Conservation (phyloP, 2,888 invertebrate species). For the Boloria euphrosyne region DNA sequence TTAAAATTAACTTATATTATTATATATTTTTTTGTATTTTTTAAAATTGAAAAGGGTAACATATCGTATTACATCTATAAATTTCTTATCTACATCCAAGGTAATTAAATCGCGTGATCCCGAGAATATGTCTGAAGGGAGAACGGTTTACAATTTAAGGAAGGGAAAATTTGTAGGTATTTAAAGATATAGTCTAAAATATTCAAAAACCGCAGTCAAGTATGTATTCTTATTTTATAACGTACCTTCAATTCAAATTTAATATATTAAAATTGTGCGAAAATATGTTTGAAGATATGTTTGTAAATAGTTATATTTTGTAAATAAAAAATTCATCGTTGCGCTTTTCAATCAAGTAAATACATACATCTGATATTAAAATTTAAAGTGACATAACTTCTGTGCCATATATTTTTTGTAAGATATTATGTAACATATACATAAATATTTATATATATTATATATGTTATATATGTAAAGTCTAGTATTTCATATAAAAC, state of each 20-base stretch:
- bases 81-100: neutral
- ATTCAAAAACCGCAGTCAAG: constrained; percentile 3
- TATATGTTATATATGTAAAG: neutral
- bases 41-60: neutral
- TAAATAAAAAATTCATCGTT: neutral
- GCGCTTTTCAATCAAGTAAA: constrained; percentile 7
- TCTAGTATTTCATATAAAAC: neutral
- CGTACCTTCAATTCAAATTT: neutral
- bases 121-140: constrained; percentile 4
- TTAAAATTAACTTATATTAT: neutral
- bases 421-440: too few relatives aligned
- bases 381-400: neutral
- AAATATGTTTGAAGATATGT: constrained; percentile 28
- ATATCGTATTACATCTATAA: neutral
- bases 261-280: constrained; percentile 32
- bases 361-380: constrained; percentile 2
- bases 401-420: too few relatives aligned
- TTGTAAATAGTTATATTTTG: neutral
- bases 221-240: constrained; percentile 2
- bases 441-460: neutral
- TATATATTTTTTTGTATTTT: neutral
- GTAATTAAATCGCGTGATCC: neutral
- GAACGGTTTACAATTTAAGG: neutral
- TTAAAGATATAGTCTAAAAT: neutral
- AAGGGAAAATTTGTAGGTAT: neutral